A percentile compares a stretch with the other conserved stretches of the same genome.
Conservation (phyloP, 2,888 invertebrate genomes). For the Tetramorium bicarinatum region DNA sequence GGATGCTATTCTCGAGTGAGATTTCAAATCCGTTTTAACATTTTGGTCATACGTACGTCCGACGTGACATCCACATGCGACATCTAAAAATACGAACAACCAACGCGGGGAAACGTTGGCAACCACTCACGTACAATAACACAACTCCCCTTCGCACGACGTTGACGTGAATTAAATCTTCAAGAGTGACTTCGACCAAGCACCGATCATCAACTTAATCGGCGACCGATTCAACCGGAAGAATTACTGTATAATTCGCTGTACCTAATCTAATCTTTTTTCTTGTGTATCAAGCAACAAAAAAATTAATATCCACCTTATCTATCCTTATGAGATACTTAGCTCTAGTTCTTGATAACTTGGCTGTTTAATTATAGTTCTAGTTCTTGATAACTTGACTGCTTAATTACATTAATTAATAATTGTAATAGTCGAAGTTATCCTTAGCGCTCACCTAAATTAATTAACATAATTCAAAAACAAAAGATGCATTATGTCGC, state of each 20-base stretch:
- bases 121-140: conserved; percentile 6
- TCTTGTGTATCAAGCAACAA: no score
- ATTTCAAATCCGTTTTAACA: conserved; percentile 26
- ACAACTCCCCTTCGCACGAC: neutral
- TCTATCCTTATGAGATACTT: neutral
- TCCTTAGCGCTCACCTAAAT: neutral
- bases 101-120: conserved; percentile 32
- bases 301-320: neutral
- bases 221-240: neutral
- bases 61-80: conserved; percentile 39
- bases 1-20: neutral
- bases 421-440: neutral
- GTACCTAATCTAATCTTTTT: neutral
- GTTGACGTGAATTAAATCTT: conserved; percentile 23
- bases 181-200: neutral
- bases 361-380: neutral
- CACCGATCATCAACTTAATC: conserved; percentile 2
- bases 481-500: neutral
- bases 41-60: neutral
- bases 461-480: neutral
- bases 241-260: conserved; percentile 1
- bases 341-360: neutral
- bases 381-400: neutral
- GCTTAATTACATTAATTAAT: neutral
- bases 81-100: conserved; percentile 51